Conservation (phyloP, 2,888 invertebrate genomes). For the Stictocephala bisonia region DNA sequence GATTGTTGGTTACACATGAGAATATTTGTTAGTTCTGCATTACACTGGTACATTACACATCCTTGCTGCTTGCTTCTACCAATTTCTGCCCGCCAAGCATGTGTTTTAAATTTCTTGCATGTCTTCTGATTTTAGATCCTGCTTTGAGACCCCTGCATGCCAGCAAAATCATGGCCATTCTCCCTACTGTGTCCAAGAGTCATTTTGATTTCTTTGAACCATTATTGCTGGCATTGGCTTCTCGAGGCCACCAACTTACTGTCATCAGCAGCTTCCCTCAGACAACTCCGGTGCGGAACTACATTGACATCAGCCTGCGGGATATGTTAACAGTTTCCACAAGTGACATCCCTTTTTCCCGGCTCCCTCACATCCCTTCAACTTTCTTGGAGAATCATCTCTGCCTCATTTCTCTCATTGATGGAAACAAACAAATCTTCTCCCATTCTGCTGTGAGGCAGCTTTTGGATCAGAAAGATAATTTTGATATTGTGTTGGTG, state of each 20-base stretch:
- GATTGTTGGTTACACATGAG: no score
- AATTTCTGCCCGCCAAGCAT: no score
- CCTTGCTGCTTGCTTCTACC: no score
- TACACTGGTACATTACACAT: no score
- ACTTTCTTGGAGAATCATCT: background rate
- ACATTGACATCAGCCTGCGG: conserved; percentile 4
- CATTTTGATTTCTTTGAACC: conserved; percentile 51
- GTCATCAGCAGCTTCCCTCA: conserved; percentile 44
- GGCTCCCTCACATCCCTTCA: background rate
- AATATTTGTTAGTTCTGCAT: no score
- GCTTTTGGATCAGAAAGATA: background rate
- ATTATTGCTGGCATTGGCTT: conserved; percentile 49
- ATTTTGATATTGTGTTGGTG: conserved; percentile 50
- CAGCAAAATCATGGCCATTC: conserved; percentile 49
- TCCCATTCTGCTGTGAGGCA: background rate
- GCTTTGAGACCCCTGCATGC: no score
- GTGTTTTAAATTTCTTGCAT: no score
- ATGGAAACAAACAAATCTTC: background rate
- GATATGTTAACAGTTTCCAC: background rate
- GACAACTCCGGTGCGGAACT: conserved; percentile 7
- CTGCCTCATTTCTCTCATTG: background rate
- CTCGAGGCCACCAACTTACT: conserved; percentile 51
- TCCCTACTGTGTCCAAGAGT: conserved; percentile 51
- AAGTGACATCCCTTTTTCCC: background rate
- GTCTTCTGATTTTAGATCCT: no score